These are phyloP conservation scores for Creontiades dilutus DNA, from an alignment of 2,888 invertebrate species.

Conservation along the genomic window DNA sequence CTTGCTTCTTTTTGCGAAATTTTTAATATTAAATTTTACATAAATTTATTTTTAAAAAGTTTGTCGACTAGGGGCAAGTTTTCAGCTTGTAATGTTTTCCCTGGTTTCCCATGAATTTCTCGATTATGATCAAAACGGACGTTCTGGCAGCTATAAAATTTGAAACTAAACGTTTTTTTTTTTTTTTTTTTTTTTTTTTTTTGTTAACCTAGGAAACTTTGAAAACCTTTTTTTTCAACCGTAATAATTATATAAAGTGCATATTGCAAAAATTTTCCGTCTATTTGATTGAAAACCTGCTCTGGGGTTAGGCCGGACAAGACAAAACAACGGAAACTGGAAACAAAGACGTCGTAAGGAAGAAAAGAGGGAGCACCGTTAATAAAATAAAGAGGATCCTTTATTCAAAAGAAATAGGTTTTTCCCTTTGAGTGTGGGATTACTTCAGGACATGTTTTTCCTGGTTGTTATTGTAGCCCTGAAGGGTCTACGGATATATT, in stretches of 20 bases:
- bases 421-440: conserved; percentile 67
- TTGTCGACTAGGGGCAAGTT: no score
- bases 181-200: no score
- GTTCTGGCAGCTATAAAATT: no score
- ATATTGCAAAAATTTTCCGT: neutral
- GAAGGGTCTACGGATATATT: conserved; percentile 63
- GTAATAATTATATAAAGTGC: neutral
- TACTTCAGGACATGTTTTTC: conserved; percentile 66
- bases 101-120: no score
- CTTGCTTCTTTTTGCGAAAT: no score
- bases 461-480: conserved; percentile 67
- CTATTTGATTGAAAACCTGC: neutral
- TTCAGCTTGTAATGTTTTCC: no score
- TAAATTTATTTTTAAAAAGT: no score
- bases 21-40: no score
- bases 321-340: neutral
- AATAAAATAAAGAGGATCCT: conserved; percentile 71
- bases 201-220: no score
- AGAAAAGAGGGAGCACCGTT: conserved; percentile 38
- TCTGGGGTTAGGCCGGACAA: neutral
- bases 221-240: neutral
- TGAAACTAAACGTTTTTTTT: no score
- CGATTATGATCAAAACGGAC: no score
- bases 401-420: conserved; percentile 71
- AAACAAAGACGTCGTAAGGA: conserved; percentile 39